Conservation (phyloP, 2,797 vertebrate species). For the Acrossocheilus wenchowensis region DNA sequence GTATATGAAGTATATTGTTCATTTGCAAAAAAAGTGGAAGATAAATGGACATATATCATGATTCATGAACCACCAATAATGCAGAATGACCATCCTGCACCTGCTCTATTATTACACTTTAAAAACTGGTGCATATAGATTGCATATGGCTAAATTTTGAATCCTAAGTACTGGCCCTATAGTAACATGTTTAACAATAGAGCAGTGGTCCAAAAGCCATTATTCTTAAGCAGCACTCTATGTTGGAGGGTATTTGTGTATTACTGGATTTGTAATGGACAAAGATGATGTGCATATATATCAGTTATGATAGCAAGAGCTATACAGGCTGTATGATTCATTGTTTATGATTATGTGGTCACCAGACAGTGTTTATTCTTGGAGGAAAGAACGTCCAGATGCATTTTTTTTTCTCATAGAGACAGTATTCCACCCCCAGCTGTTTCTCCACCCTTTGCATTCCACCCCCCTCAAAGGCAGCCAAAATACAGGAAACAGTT, state of each 20-base stretch:
- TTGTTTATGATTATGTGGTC: slow-evolving; percentile 48
- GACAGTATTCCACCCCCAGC: slow-evolving; percentile 12
- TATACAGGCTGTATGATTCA: slow-evolving; percentile 29
- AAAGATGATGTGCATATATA: slow-evolving; percentile 24
- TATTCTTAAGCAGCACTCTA: background rate
- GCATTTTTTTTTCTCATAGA: background rate
- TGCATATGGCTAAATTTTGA: background rate
- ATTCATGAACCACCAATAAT: background rate
- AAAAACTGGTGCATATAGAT: background rate
- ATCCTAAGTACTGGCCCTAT: background rate
- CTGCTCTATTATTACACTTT: background rate
- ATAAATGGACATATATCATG: background rate
- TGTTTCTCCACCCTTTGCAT: slow-evolving; percentile 33
- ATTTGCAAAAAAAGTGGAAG: background rate
- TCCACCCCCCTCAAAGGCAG: slow-evolving; percentile 33
- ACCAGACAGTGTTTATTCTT: slow-evolving; percentile 59
- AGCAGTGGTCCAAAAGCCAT: background rate
- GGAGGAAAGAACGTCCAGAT: slow-evolving; percentile 44
- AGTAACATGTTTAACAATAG: slow-evolving; percentile 18
- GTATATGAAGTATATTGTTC: background rate
- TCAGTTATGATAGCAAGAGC: slow-evolving; percentile 38
- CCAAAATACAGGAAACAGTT: slow-evolving; percentile 39
- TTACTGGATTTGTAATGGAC: slow-evolving; percentile 30
- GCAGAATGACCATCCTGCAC: background rate
- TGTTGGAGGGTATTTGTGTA: slow-evolving; percentile 12